These are phyloP conservation scores for Craniophora ligustri DNA, from an alignment of 2,888 invertebrate species.

Conservation along the genomic window DNA sequence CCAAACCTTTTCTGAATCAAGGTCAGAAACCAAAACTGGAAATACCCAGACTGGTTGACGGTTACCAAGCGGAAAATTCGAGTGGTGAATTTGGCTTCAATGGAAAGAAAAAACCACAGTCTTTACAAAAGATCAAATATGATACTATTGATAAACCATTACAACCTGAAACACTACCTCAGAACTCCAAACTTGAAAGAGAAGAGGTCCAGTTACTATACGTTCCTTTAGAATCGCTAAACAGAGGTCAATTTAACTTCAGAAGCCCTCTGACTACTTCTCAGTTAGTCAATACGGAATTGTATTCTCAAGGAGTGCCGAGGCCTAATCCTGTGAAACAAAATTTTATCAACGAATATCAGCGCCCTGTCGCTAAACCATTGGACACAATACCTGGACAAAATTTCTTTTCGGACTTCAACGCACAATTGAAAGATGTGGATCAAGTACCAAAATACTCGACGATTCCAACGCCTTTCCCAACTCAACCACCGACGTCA, in stretches of 20 bases:
- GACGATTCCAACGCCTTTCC: conserved; percentile 74
- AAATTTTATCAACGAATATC: conserved; percentile 65
- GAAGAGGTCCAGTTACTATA: conserved; percentile 94
- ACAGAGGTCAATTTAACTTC: conserved; percentile 83
- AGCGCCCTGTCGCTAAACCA: conserved; percentile 65
- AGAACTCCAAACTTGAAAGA: conserved; percentile 77
- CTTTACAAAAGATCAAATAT: conserved; percentile 79
- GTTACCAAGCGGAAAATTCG: conserved; percentile 78
- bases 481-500: conserved; percentile 80
- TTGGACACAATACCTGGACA: conserved; percentile 67
- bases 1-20: conserved; percentile 70
- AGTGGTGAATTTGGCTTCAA: conserved; percentile 63
- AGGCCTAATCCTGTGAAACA: conserved; percentile 67
- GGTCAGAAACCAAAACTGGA: conserved; percentile 66
- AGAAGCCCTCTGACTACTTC: conserved; percentile 68
- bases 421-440: conserved; percentile 63
- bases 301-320: conserved; percentile 69
- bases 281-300: conserved; percentile 71
- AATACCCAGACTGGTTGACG: conserved; percentile 78
- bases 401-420: conserved; percentile 76
- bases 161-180: conserved; percentile 62
- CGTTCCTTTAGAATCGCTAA: conserved; percentile 93
- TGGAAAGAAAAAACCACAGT: conserved; percentile 69
- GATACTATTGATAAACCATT: conserved; percentile 71
- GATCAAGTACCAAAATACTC: conserved; percentile 80